Base-by-base conservation (phyloP, 1,140 invertebrate species). In the Solen grandis region DNA sequence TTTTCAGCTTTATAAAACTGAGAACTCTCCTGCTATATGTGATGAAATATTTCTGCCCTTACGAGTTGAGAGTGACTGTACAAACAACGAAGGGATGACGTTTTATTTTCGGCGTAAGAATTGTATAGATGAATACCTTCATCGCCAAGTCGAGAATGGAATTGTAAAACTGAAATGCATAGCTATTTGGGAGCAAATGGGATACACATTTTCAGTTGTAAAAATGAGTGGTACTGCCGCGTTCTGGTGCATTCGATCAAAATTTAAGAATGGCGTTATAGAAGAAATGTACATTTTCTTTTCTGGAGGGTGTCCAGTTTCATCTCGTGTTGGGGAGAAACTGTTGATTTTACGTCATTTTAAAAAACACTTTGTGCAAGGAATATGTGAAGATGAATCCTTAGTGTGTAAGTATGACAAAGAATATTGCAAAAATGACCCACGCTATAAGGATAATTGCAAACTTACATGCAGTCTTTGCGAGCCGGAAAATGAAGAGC, bases 1-100 rank as follows among this genome's bases (percentile, higher is more conserved):
- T 55, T 80, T 80, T 55, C 63, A 80, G 73, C 33, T 80, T n/a
- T 80, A 63, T 29, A 22, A 25, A 50, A 54, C 52, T n/a, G 77
- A 54, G 5, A 35, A 80, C 31, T 54, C 19, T 4, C 16, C 27
- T 13, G 68, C 77, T 27, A 33, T 80, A 3, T 80, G 77, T 65
- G 77, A 80, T n/a, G 68, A 80, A 33, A 80, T 80, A 22, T 73
- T 80, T 27, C 68, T 80, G 36, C 77, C 77, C 29, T 31, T 80
- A 5, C 55, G 77, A 54, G 63, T 80, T 25, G 77, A 80, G 54
- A 80, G 66, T 72, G 77, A 80, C 33, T 80, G 77, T 50, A 65
- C 59, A 4, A 13, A 27, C 22, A 8, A 72, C 8, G 77, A 80
- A 55, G 77, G 77, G 14, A 72, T 80, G 29, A 72, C 63, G 16